phyloP scores from a whole-genome alignment of 2,888 invertebrate genomes.

The Syrista parreyssii region DNA sequence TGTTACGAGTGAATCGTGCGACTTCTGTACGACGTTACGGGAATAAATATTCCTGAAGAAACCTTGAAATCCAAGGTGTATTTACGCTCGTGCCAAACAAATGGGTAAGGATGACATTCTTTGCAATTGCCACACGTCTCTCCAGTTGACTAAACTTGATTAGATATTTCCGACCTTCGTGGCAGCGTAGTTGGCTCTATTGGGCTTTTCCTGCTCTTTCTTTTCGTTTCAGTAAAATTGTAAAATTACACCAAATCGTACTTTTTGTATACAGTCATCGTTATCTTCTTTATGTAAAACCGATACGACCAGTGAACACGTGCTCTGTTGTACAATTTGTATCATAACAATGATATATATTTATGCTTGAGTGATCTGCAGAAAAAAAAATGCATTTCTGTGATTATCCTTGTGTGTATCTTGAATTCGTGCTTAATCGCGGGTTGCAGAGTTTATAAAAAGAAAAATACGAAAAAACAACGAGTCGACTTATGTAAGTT shows the following conservation, averaged over 20 bases:
- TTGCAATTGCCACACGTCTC: slow-evolving; percentile 8
- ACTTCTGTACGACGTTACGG: not conserved
- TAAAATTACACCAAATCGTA: not conserved
- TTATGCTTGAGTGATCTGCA: not conserved
- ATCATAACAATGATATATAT: not conserved
- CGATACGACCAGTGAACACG: not conserved
- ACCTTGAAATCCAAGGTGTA: slow-evolving; percentile 3
- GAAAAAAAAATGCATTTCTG: not conserved
- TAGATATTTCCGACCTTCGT: not conserved
- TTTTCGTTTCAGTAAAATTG: not conserved
- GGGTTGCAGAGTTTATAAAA: not conserved
- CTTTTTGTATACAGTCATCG: not conserved
- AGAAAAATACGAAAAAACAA: not conserved
- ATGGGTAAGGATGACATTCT: slow-evolving; percentile 5
- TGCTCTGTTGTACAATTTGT: no score
- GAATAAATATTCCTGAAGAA: not conserved
- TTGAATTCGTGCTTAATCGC: not conserved
- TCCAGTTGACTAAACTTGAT: not conserved
- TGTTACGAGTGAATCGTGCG: not conserved
- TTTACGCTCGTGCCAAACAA: not conserved
- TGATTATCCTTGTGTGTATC: not conserved
- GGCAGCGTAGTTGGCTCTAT: not conserved
- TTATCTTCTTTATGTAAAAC: not conserved
- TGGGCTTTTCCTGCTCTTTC: not conserved
- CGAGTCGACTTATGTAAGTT: not conserved